Conservation (phyloP, 2,888 invertebrate species). For the Drosophila histrio region DNA sequence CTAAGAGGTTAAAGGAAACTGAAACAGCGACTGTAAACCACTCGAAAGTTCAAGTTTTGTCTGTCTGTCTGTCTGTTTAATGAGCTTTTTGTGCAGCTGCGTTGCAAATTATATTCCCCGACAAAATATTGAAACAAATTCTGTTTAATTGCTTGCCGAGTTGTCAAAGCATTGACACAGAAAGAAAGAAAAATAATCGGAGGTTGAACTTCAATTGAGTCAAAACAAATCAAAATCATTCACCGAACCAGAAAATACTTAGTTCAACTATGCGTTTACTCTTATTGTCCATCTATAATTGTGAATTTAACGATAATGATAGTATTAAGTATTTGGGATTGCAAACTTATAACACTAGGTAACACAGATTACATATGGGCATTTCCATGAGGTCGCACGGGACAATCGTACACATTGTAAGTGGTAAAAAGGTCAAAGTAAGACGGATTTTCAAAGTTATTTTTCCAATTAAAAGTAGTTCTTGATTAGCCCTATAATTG, state of each 20-base stretch:
- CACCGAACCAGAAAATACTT: not conserved
- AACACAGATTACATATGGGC: too few species aligned
- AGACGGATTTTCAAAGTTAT: too few species aligned
- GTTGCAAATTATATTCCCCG: constrained; percentile 22
- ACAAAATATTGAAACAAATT: constrained; percentile 19
- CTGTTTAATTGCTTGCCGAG: constrained; percentile 13
- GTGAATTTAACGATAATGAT: not conserved
- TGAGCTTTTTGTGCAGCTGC: constrained; percentile 53
- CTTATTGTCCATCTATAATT: not conserved
- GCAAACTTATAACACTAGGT: not conserved
- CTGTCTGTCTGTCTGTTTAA: constrained; percentile 37
- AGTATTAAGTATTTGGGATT: not conserved
- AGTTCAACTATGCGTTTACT: not conserved
- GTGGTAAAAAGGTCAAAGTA: too few species aligned
- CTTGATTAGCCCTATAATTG: too few species aligned
- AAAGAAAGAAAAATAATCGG: not conserved
- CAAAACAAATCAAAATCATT: not conserved
- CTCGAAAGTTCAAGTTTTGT: constrained; percentile 28
- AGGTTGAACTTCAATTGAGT: not conserved
- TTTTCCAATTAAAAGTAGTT: too few species aligned
- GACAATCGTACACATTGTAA: too few species aligned
- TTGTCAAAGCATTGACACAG: constrained; percentile 8
- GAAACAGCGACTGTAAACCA: constrained; percentile 6
- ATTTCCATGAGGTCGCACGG: too few species aligned
- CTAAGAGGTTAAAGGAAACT: not conserved